A percentile compares a stretch with the other conserved stretches of the same genome.
These are phyloP conservation scores for Tanaodytes sp. DNA, from an alignment of 2,888 invertebrate genomes.

Conservation along the genomic window DNA sequence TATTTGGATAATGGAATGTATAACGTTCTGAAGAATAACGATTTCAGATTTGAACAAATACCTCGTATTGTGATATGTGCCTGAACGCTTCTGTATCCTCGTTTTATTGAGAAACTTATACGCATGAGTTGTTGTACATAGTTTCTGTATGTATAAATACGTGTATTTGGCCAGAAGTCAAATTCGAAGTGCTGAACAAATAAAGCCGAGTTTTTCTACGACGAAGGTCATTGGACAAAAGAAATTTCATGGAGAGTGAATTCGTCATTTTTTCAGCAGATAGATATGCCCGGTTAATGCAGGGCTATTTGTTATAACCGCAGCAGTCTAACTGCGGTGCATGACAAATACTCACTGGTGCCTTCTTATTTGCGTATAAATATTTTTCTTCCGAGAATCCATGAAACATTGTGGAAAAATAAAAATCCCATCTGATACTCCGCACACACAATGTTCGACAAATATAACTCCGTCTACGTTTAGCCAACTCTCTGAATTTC, in stretches of 20 bases:
- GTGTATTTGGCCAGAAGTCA: conserved; percentile 68
- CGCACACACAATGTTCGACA: conserved; percentile 17
- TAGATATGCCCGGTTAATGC: conserved; percentile 39
- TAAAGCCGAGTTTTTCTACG: conserved; percentile 55
- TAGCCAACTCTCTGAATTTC: conserved; percentile 41
- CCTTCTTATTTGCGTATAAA: conserved; percentile 46
- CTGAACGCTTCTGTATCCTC: too few relatives aligned
- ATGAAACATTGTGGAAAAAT: conserved; percentile 23
- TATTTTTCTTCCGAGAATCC: conserved; percentile 43
- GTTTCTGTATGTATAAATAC: conserved; percentile 19
- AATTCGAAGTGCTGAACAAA: conserved; percentile 68
- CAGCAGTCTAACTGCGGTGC: conserved; percentile 35
- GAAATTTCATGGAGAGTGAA: conserved; percentile 41
- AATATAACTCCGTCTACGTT: conserved; percentile 40
- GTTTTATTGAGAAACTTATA: too few relatives aligned
- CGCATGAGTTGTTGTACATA: too few relatives aligned
- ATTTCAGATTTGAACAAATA: too few relatives aligned
- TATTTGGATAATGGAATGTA: too few relatives aligned
- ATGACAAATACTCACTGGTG: conserved; percentile 47
- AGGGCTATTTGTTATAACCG: conserved; percentile 43
- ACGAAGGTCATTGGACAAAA: conserved; percentile 52
- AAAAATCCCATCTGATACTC: conserved; percentile 39
- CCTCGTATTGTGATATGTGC: too few relatives aligned
- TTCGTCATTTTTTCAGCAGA: conserved; percentile 41
- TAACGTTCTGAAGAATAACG: too few relatives aligned